Evolutionary conservation across 2,888 invertebrate species (phyloP).

Genomic region (Pseudoips prasinana): DNA sequence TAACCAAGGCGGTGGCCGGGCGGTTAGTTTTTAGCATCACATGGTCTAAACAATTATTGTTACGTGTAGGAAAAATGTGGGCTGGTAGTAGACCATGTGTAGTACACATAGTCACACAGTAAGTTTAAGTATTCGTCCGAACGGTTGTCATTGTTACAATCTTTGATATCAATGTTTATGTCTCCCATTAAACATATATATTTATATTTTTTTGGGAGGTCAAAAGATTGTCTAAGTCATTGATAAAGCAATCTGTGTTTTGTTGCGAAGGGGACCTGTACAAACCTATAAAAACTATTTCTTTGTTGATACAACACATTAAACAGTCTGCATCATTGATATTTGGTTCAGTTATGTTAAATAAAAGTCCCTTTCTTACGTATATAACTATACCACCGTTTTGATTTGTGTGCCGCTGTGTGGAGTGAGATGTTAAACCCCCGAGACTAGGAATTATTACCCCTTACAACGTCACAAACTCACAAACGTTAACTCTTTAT

Average conservation of each 20-base stretch:
- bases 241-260: not conserved
- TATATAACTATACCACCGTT: not conserved
- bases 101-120: too few relatives aligned
- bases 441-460: not conserved
- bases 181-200: not conserved
- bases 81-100: not conserved
- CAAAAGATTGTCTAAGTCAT: not conserved
- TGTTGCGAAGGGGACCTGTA: not conserved
- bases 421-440: not conserved
- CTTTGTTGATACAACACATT: too few relatives aligned
- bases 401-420: not conserved
- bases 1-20: too few relatives aligned
- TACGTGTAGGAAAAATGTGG: not conserved
- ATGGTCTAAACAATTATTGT: constrained; percentile 1
- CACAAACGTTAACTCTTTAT: too few relatives aligned
- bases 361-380: not conserved
- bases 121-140: not conserved
- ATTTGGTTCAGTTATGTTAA: too few relatives aligned
- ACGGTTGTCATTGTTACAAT: not conserved
- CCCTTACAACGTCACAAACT: too few relatives aligned
- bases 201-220: not conserved
- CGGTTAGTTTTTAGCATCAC: not conserved
- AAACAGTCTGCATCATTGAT: not conserved
- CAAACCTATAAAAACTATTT: not conserved
- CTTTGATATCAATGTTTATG: too few relatives aligned